Base-by-base conservation (phyloP, 2,797 vertebrate genomes). In the Ceryle rudis region DNA sequence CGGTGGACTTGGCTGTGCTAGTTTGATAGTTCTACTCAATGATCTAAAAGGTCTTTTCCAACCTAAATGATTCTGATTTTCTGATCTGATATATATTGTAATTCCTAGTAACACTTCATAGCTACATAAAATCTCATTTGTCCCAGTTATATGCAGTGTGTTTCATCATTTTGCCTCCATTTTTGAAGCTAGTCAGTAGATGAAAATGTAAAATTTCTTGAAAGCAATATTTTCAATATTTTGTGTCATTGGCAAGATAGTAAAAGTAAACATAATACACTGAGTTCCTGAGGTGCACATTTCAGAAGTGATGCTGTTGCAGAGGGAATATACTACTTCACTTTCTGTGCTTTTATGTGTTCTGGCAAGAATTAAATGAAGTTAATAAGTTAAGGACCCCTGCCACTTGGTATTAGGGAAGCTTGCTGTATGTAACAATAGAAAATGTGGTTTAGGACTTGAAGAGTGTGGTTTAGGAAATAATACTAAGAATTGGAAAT, bases 351-450 rank as follows among this genome's bases (percentile, higher is more conserved):
- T 80, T 91, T 62, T 58, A 64, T 41, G 23, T 74, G 55, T 90
- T 86, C 47, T 93, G 60, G 39, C 33, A 89, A 77, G 67, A 78
- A 77, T 61, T 86, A 90, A 94, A 95, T 84, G 19, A 86, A 95
- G n/a, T 90, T 89, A 51, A 44, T 94, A 93, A 96, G 58, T 79
- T 90, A 83, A 82, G 81, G 58, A 91, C n/a, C 26, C 6, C 47
- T 96, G 84, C 28, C 86, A 74, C 31, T 86, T 20, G 19, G 2
- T 46, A 39, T 70, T 81, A 67, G 41, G 39, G 64, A 86, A 87
- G n/a, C 23, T 83, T 94, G 64, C 55, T 81, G 29, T 51, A 52
- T 81, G 35, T 60, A 75, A 80, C 39, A 86, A 55, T 65, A 86
- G 62, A 92, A 89, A 70, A 72, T 81, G 49, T 66, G 10, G 5